Evolutionary conservation across 2,888 invertebrate species (phyloP), one percentile per base, ranked within the genome.

Genomic region (Dryococelus australis): DNA sequence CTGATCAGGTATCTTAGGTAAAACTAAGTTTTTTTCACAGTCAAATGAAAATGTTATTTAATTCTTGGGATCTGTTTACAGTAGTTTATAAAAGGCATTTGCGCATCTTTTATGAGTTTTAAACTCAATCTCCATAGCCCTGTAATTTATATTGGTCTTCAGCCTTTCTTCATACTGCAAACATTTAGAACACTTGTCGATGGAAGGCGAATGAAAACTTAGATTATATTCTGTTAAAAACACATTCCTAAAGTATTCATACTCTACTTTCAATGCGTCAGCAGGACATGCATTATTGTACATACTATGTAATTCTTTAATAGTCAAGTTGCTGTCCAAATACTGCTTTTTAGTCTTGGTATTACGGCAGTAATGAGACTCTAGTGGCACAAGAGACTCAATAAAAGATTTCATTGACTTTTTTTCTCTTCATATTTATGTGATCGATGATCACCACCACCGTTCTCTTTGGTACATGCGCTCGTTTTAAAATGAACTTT

Each of bases 1-100:
- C 88, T 92, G 91, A 87, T 91, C 91, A 0, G 91, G 91, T 27
- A 91, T 88, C 86, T 90, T 90, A 0, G 91, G 91, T 1, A 91
- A 81, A 9, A 88, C 80, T 43, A 90, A 87, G 86, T 91, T 92
- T 89, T 91, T 91, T 88, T 91, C 90, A 79, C 90, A 91, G 86
- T 91, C 91, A 88, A 90, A 91, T 8, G 89, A 89, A 35, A 91
- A 84, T 78, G 87, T 90, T 24, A 90, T 4, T 51, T 88, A 27
- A 28, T 89, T 88, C 26, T 88, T 86, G 16, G 79, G 80, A n/a
- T 89, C 85, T 84, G 89, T 89, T 84, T 88, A 89, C 35, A 90
- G n/a, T 35, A 88, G 80, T 6, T 85, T n/a, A 88, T 89, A 90
- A 89, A 91, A 90, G 27, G 89, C 88, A n/a, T n/a, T n/a, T n/a